phyloP scores from a whole-genome alignment of 2,888 invertebrate species.

The Colletes collaris region DNA sequence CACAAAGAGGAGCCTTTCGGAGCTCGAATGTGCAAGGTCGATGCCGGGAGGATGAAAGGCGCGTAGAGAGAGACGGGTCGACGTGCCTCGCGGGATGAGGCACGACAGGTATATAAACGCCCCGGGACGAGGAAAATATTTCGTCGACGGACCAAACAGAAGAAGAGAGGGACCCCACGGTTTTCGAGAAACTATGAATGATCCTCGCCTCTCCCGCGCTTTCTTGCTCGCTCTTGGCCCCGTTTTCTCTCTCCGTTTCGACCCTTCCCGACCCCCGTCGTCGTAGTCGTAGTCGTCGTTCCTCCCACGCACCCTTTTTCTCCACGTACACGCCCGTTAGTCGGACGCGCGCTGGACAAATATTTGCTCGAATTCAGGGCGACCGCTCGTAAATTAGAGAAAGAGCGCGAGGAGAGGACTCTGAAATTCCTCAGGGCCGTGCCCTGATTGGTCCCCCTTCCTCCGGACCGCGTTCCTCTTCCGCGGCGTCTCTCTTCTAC shows the following conservation, averaged over 20 bases:
- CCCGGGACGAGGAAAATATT: conserved; percentile 46
- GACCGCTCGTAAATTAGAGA: conserved; percentile 69
- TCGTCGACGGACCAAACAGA: conserved; percentile 13
- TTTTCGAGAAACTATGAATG: conserved; percentile 71
- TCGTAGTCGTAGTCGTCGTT: no score
- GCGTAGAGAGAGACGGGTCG: no score
- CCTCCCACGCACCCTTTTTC: conserved; percentile 14
- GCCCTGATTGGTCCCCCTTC: conserved; percentile 23
- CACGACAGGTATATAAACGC: conserved; percentile 44
- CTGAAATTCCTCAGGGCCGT: conserved; percentile 62
- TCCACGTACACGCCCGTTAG: conserved; percentile 67
- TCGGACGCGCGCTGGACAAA: conserved; percentile 72
- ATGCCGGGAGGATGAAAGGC: conserved; percentile 21
- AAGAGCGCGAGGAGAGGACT: conserved; percentile 50
- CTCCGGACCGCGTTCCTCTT: not conserved
- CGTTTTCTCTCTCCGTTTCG: conserved; percentile 32
- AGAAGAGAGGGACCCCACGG: conserved; percentile 29
- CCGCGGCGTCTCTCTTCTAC: conserved; percentile 12
- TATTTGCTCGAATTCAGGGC: conserved; percentile 75
- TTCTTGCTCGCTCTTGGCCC: conserved; percentile 2
- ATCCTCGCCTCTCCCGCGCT: conserved; percentile 51
- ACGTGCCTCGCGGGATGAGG: not conserved
- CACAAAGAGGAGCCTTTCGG: conserved; percentile 57
- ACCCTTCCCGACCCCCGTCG: not conserved
- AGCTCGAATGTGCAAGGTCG: conserved; percentile 36